phyloP scores from a whole-genome alignment of 2,888 invertebrate species.

The Perizoma flavofasciatum region DNA sequence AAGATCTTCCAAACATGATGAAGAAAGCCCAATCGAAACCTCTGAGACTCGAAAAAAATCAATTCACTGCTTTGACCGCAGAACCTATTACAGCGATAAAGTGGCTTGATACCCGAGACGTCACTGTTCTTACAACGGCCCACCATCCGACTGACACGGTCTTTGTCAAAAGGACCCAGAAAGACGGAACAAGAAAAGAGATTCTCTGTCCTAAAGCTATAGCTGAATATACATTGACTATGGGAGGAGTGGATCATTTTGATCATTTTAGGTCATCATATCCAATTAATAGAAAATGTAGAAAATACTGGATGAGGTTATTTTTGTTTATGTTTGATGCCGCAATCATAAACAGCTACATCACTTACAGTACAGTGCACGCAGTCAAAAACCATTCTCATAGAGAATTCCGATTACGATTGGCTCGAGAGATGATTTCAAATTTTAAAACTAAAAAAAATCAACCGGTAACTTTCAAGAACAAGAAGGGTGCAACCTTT shows the following conservation, averaged over 20 bases:
- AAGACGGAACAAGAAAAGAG: slow-evolving; percentile 33
- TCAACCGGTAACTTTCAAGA: too few species aligned
- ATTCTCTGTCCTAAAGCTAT: slow-evolving; percentile 34
- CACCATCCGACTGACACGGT: slow-evolving; percentile 38
- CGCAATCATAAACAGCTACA: slow-evolving; percentile 39
- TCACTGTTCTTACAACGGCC: slow-evolving; percentile 41
- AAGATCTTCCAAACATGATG: slow-evolving; percentile 24
- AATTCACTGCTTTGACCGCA: slow-evolving; percentile 44
- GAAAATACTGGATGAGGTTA: slow-evolving; percentile 34
- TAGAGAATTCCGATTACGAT: too few species aligned
- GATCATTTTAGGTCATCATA: slow-evolving; percentile 29
- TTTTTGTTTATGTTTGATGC: slow-evolving; percentile 37
- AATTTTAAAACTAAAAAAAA: too few species aligned
- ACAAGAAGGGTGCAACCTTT: too few species aligned
- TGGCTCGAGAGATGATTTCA: too few species aligned
- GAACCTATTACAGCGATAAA: slow-evolving; percentile 44
- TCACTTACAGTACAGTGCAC: slow-evolving; percentile 28
- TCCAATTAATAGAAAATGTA: slow-evolving; percentile 24
- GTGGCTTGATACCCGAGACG: slow-evolving; percentile 43
- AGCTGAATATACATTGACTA: slow-evolving; percentile 33
- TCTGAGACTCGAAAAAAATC: slow-evolving; percentile 39
- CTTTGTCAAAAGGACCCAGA: slow-evolving; percentile 34
- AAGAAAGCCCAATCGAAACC: slow-evolving; percentile 5
- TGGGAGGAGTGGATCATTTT: slow-evolving; percentile 37
- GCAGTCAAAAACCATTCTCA: too few species aligned